Base-by-base conservation (phyloP, 2,113 vertebrate genomes). In the Pollachius pollachius region DNA sequence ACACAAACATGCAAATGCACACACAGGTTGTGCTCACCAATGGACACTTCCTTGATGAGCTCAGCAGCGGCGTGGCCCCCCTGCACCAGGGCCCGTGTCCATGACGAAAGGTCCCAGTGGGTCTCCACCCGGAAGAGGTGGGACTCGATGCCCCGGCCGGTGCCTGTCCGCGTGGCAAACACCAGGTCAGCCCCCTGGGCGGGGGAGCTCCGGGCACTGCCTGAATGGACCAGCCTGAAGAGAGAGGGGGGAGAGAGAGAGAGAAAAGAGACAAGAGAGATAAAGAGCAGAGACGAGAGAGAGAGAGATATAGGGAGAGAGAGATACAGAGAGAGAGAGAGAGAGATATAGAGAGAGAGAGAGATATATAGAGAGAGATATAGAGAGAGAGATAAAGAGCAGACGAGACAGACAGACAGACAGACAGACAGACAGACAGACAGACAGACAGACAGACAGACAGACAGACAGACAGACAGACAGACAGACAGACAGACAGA, bases 111-210 rank as follows among this genome's bases (percentile, higher is more conserved):
- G 72, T 99, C 97, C 72, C 96, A 95, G 86, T 98, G 96, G 0
- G 94, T 98, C 88, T 99, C 97, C 81, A 96, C 97, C 0, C 95
- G 89, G 87, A 99, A 99, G 12, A 96, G 54, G 59, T 95, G 96
- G 82, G 94, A 95, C 89, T 98, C 97, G 21, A 99, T 94, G 5
- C 97, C 96, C 62, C 95, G 96, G 0, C 94, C 92, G 0, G 95
- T 96, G 41, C 97, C 97, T 0, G 96, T 98, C 66, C 97, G 90
- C 0, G 95, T 97, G 85, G 94, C 95, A 0, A 99, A 98, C 0
- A 93, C 93, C 67, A 98, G 92, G 69, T 98, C 96, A 0, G 94
- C 93, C 37, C 94, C 94, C 77, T 94, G 89, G 0, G 93, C 90
- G 0, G 95, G 95, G 0, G 96, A 96, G 18, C 94, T 91, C 19